Conservation (phyloP, 2,113 vertebrate genomes). For the human region GRCh38 chr19:3902501-3903000, state of each 20-base stretch:
- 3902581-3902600: neutral
- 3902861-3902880: neutral
- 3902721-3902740: accelerated
- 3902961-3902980: too few relatives aligned
- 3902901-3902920: neutral
- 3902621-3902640: accelerated
- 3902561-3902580: accelerated
- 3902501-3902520: slow-evolving; percentile 91
- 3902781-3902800: neutral
- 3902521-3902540: slow-evolving; percentile 89
- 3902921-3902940: neutral
- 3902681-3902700: accelerated
- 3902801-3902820: neutral
- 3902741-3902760: neutral
- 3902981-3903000: too few relatives aligned
- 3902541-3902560: slow-evolving; percentile 87
- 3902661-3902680: neutral
- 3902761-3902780: neutral
- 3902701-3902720: too few relatives aligned
- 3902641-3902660: accelerated
- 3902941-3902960: too few relatives aligned
- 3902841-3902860: neutral
- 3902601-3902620: neutral
- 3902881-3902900: neutral
- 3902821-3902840: neutral